Base-by-base conservation (phyloP, 2,888 invertebrate species). In the Tortricodes alternella region DNA sequence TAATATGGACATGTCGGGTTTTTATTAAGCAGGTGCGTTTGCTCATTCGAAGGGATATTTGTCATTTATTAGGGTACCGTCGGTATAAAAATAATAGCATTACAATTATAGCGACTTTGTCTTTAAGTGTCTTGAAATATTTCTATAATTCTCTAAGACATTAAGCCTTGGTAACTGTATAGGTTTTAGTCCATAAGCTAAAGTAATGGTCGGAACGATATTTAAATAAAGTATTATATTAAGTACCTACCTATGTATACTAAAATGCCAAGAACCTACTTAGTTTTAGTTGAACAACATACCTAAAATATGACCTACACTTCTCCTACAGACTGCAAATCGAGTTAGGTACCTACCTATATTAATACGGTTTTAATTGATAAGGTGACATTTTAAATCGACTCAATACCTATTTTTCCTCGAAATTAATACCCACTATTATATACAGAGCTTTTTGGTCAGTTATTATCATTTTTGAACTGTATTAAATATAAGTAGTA, bases 11-110 rank as follows among this genome's bases (percentile, higher is more conserved):
- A 80, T 74, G 67, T 69, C 74, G 71, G 73, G 65, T 86, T 86
- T 83, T 81, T 70, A 68, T 65, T 46, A 61, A 67, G 88, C 88
- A 89, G 89, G 89, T 88, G 88, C 74, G 44, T 66, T 59, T 37
- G 65, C 62, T 61, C 80, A 80, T 80, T 80, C 73, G 71, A 72
- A 67, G 71, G 67, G 66, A 64, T 69, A 73, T 70, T 63, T 58
- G 71, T 78, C 73, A 75, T 79, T 78, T 78, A 80, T 80, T 76
- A 68, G 73, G 75, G 75, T 53, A 68, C 71, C 58, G 62, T 61
- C 59, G 62, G 27, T 23, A 29, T 74, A 84, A 84, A 83, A 74
- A 64, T 79, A 83, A 84, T 82, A 77, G 75, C 83, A 80, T 73
- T 65, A 79, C 78, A 82, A 85, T 85, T 83, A 84, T 73, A 19